phyloP scores from a whole-genome alignment of 2,888 invertebrate genomes.

The Acheta domesticus region DNA sequence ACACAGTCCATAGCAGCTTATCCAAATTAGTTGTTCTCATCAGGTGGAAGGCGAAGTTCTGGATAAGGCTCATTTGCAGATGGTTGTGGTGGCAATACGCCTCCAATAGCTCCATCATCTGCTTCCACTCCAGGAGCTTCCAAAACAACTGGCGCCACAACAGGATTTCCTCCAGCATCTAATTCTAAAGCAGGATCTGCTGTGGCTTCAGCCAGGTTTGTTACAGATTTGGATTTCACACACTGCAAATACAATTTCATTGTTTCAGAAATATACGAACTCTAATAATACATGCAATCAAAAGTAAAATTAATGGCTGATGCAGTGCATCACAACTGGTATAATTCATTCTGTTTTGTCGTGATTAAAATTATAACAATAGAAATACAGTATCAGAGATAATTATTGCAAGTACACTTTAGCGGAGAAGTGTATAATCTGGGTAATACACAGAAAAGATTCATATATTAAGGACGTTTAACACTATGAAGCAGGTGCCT shows the following conservation, averaged over 20 bases:
- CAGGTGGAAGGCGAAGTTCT: conserved; percentile 34
- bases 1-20: background rate
- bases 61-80: conserved; percentile 37
- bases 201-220: conserved; percentile 91
- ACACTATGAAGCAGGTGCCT: no score
- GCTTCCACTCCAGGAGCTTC: conserved; percentile 30
- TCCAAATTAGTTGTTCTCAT: conserved; percentile 33
- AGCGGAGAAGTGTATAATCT: no score
- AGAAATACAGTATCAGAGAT: no score
- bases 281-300: no score
- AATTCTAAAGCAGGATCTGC: conserved; percentile 78
- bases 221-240: conserved; percentile 96
- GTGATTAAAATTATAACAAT: no score
- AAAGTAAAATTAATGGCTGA: no score
- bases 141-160: conserved; percentile 35
- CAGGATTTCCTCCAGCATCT: conserved; percentile 58
- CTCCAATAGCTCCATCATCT: conserved; percentile 38
- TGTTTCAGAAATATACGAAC: conserved; percentile 23
- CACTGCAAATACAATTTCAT: conserved; percentile 60
- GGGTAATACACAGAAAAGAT: no score
- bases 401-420: no score
- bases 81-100: conserved; percentile 34
- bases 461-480: no score
- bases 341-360: no score
- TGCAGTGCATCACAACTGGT: no score